Conservation (phyloP, 2,797 vertebrate species). For the Buceros bicornis region DNA sequence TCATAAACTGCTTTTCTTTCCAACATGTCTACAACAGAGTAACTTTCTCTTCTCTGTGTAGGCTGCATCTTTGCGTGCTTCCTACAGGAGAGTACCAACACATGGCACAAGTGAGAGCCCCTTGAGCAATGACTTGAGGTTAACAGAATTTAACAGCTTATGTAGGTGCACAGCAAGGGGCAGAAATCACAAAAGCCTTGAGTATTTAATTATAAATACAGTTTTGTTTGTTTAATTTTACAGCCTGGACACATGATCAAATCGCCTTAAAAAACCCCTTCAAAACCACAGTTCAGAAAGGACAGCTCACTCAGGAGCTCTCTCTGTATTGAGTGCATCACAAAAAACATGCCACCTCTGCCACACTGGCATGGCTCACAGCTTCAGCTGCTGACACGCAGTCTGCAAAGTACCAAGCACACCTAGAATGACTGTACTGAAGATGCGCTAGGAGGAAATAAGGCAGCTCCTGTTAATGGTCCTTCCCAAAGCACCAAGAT, state of each 20-base stretch:
- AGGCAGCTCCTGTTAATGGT: not conserved
- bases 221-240: not conserved
- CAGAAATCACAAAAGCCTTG: not conserved
- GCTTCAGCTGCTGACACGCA: not conserved
- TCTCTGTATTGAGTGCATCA: not conserved
- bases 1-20: not conserved
- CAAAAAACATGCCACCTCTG: not conserved
- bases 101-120: not conserved
- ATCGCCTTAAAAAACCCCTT: not conserved
- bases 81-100: not conserved
- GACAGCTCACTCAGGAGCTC: not conserved
- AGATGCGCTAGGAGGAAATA: not conserved
- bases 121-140: not conserved
- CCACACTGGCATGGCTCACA: not conserved
- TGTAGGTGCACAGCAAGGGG: not conserved
- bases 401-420: not conserved
- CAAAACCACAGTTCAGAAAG: not conserved
- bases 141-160: not conserved
- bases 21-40: not conserved
- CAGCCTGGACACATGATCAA: not conserved
- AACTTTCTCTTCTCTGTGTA: not conserved
- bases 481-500: not conserved
- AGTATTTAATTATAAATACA: not conserved
- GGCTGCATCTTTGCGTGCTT: not conserved
- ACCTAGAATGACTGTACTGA: too few species aligned